A percentile compares a stretch with the other conserved stretches of the same genome.
These are phyloP conservation scores for Larimichthys crocea DNA, from an alignment of 2,113 vertebrate genomes.

Conservation along the genomic window DNA sequence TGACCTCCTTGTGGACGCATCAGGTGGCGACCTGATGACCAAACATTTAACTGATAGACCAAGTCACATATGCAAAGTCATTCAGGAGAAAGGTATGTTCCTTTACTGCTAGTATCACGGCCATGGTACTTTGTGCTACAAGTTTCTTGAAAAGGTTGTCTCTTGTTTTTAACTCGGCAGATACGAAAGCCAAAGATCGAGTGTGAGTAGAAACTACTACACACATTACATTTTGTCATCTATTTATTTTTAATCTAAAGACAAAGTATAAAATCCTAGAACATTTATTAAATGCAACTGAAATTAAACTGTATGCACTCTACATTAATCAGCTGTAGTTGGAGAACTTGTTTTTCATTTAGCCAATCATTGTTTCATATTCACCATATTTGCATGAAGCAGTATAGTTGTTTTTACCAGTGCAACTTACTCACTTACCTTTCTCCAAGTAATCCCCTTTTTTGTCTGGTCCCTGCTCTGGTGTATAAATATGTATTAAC, in stretches of 20 bases:
- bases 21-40: constrained; percentile 91
- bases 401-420: no score
- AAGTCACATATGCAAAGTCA: constrained; percentile 90
- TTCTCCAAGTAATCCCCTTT: no score
- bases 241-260: background rate
- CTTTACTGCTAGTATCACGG: background rate
- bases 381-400: background rate
- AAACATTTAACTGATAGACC: constrained; percentile 89
- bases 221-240: constrained; percentile 16
- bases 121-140: background rate
- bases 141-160: constrained; percentile 45
- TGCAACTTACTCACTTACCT: no score
- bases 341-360: background rate
- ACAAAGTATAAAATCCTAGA: background rate
- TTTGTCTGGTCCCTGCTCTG: no score
- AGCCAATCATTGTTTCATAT: background rate
- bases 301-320: constrained; percentile 4
- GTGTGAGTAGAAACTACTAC: constrained; percentile 69
- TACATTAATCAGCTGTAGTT: background rate
- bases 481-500: no score
- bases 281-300: background rate
- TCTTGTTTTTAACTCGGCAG: constrained; percentile 66
- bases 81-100: constrained; percentile 88
- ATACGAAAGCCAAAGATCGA: constrained; percentile 64
- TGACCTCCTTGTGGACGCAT: constrained; percentile 89